A percentile compares a stretch with the other conserved stretches of the same genome.
These are phyloP conservation scores for Liparis tanakae DNA, from an alignment of 2,797 vertebrate genomes.

Conservation along the genomic window DNA sequence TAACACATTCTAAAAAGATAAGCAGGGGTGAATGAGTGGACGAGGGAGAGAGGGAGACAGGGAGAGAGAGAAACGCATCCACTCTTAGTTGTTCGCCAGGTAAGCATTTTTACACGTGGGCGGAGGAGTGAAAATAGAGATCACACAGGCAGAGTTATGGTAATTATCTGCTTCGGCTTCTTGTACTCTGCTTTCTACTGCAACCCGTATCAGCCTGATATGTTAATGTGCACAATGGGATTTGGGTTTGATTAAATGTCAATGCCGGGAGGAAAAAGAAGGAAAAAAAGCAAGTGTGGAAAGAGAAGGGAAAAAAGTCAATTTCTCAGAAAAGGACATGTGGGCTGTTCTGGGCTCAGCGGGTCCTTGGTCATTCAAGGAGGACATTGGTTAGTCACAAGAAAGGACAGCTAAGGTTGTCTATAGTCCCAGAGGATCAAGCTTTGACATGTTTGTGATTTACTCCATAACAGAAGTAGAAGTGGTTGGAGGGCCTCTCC, in stretches of 20 bases:
- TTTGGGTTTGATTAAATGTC: constrained; percentile 83
- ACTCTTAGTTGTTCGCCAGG: constrained; percentile 68
- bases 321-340: constrained; percentile 68
- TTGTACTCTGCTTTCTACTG: constrained; percentile 75
- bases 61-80: constrained; percentile 47
- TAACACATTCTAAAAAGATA: constrained; percentile 76
- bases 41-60: constrained; percentile 18
- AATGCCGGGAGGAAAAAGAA: constrained; percentile 68
- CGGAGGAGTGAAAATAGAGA: constrained; percentile 68
- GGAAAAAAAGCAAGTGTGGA: constrained; percentile 31
- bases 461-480: constrained; percentile 73
- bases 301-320: constrained; percentile 13
- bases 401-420: constrained; percentile 70
- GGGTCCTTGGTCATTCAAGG: constrained; percentile 66
- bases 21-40: constrained; percentile 45
- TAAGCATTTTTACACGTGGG: constrained; percentile 76
- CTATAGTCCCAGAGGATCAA: constrained; percentile 66
- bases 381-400: constrained; percentile 64
- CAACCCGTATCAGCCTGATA: constrained; percentile 75
- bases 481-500: constrained; percentile 71
- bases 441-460: constrained; percentile 79
- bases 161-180: constrained; percentile 75
- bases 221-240: constrained; percentile 83
- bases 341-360: constrained; percentile 48
- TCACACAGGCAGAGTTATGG: constrained; percentile 77